Conservation (phyloP, 2,113 vertebrate genomes). For the Cyphomyrus plagiostoma region DNA sequence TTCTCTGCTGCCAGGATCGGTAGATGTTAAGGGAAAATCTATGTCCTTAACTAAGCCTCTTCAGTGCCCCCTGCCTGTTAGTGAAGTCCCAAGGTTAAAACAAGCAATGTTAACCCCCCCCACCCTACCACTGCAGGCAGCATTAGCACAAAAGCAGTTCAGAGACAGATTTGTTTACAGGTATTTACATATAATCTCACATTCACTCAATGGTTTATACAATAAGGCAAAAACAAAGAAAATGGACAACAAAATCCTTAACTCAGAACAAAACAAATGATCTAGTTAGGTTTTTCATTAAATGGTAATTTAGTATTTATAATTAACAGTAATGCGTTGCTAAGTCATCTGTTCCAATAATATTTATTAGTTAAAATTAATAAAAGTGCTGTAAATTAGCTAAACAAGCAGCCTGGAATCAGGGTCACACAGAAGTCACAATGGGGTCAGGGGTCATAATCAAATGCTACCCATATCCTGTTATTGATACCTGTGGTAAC, state of each 20-base stretch:
- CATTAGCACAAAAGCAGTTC: constrained; percentile 10
- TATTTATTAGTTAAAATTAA: constrained; percentile 29
- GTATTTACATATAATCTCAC: background rate
- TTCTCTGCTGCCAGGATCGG: background rate
- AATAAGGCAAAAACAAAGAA: constrained; percentile 22
- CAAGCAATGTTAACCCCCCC: background rate
- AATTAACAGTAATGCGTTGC: too few relatives aligned
- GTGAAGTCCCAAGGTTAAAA: background rate
- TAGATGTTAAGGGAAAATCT: background rate
- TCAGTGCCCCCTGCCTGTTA: background rate
- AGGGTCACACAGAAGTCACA: background rate
- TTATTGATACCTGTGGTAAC: background rate
- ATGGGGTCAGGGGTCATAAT: background rate
- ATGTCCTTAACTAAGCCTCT: background rate
- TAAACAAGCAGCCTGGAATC: background rate
- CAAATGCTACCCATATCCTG: background rate
- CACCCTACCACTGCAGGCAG: background rate
- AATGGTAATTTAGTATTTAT: constrained; percentile 14
- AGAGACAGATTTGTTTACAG: constrained; percentile 15
- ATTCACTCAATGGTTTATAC: constrained; percentile 34
- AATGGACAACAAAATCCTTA: constrained; percentile 21
- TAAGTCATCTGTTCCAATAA: constrained; percentile 21
- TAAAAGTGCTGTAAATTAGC: constrained; percentile 36
- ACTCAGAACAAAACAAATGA: constrained; percentile 6
- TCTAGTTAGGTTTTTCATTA: background rate